These are phyloP conservation scores for human DNA, from an alignment of 2,113 vertebrate species.

Conservation along the genomic window DNA sequence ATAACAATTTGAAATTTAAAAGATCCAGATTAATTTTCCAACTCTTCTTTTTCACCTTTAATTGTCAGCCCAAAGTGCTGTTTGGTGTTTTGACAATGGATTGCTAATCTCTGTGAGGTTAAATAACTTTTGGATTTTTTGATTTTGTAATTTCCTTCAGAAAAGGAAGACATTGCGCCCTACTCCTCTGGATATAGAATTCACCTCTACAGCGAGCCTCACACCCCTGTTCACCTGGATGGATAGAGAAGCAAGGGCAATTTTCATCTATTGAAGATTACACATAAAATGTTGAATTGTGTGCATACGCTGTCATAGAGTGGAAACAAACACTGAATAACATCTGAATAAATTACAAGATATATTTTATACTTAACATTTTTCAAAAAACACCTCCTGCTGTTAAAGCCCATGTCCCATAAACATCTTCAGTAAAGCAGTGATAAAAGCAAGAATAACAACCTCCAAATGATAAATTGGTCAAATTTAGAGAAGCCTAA, in stretches of 20 bases:
- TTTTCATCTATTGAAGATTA: neutral
- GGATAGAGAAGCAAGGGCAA: neutral
- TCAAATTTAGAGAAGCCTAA: conserved; percentile 76
- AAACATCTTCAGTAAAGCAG: conserved; percentile 81
- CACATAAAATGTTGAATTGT: neutral
- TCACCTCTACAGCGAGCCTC: neutral
- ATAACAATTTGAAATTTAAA: neutral
- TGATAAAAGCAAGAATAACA: conserved; percentile 80
- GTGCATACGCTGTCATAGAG: neutral
- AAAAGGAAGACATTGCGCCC: neutral
- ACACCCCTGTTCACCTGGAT: neutral
- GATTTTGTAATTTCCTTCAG: neutral
- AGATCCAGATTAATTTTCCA: neutral
- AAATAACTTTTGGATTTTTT: neutral
- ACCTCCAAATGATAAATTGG: conserved; percentile 83
- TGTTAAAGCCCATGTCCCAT: conserved; percentile 82
- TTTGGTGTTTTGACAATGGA: neutral
- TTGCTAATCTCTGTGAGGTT: neutral
- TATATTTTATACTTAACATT: conserved; percentile 77
- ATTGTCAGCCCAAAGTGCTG: neutral
- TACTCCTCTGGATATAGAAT: neutral
- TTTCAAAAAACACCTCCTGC: conserved; percentile 83
- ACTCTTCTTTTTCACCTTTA: neutral
- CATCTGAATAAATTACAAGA: conserved; percentile 67
- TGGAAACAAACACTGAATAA: conserved; percentile 69